Evolutionary conservation across 2,888 invertebrate genomes (phyloP), one percentile per base, ranked within the genome.

Genomic region (Hypena proboscidalis): DNA sequence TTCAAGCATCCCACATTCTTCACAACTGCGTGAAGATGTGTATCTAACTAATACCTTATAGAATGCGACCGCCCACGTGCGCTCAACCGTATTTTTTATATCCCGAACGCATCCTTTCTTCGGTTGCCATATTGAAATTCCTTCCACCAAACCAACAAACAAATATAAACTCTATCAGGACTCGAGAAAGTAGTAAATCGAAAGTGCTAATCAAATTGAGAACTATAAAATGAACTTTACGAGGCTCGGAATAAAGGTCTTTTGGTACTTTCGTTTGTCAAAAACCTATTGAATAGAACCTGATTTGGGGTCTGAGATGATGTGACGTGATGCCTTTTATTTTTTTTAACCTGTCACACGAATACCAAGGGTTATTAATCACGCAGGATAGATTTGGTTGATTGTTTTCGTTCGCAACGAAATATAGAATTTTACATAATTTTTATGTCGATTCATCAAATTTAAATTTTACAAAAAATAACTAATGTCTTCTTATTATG

Each of bases 71-170:
- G 80, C 87, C 85, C 85, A 83, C 84, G 75, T 77, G 76, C 76
- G 74, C 68, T 76, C 76, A 73, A 76, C 77, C 83, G 74, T 81
- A 77, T 83, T 85, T 88, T 87, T 86, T 84, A 79, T 77, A 76
- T 73, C 75, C 71, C 63, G 58, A 64, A 72, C 76, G 77, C 81
- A 85, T 85, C 85, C 83, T 82, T 84, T 76, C 82, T 77, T 73
- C 63, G 58, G 49, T 70, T 70, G 80, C 84, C 83, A 83, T 83
- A 66, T 82, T 83, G 76, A 67, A 84, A 84, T 87, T 85, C 86
- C 84, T 70, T 69, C 57, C 46, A 59, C 45, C 45, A 44, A 44
- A 52, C 52, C 42, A 54, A 42, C 77, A 79, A 49, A 58, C 74
- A 63, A 80, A 77, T 76, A 67, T 66, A 67, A 63, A 65, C 78